Evolutionary conservation across 2,888 invertebrate genomes (phyloP), one percentile per base, ranked within the genome.

Genomic region (Dichetophora obliterata): DNA sequence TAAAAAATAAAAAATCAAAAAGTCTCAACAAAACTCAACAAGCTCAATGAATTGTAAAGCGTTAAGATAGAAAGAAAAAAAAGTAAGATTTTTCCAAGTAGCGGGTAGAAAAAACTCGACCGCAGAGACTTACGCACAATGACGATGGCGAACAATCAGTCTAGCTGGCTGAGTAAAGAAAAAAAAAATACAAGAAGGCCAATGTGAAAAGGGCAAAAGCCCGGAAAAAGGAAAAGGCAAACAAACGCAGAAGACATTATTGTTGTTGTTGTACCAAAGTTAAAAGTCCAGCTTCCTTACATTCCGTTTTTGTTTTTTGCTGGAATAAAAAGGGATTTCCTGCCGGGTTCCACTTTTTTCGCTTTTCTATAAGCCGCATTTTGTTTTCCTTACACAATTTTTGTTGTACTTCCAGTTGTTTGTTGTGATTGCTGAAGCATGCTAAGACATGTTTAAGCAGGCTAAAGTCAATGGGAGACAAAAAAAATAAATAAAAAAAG

Each of bases 1-100:
- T n/a, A n/a, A n/a, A n/a, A n/a, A n/a, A n/a, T n/a, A n/a, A 72
- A 52, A 63, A 11, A 52, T 50, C 31, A 31, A 37, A 57, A 11
- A 22, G 31, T 31, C 31, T 31, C 31, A 31, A 31, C 31, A 31
- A 5, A 48, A 50, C 66, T 72, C 71, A 31, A 80, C 83, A 83
- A 76, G 80, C 81, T 82, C 86, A 86, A 86, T 86, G 86, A 86
- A 86, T 85, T 85, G 86, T 84, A 85, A 86, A 86, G 84, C 86
- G 83, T 86, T 86, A 85, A 86, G 85, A 85, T 86, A 86, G 83
- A 84, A 83, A 83, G 59, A 75, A 78, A n/a, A n/a, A 68, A 66
- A 75, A 78, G 43, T 57, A 69, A 63, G 68, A 66, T 61, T 75
- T 66, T 59, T 11, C 52, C 9, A 8, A 52, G 71, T 57, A 75